Evolutionary conservation across 1,140 invertebrate genomes (phyloP).

Genomic region (Neotoxoptera formosana): DNA sequence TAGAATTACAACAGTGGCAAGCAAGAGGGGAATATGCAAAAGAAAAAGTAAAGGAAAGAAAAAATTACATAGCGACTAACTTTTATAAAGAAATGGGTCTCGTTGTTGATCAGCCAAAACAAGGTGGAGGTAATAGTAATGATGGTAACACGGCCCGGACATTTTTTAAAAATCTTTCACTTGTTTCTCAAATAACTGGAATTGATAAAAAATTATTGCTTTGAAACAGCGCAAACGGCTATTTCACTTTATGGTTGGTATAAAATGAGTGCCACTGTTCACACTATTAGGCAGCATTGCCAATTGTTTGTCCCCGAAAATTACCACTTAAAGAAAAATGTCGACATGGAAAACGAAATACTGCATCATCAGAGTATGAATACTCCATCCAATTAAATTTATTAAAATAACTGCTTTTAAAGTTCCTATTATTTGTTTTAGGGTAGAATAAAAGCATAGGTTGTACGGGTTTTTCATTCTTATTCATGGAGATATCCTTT

Average conservation of each 20-base stretch:
- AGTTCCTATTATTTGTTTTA: conserved; percentile 9
- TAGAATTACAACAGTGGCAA: not conserved
- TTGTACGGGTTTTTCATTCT: conserved; percentile 5
- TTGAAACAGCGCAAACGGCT: conserved; percentile 61
- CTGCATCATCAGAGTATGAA: conserved; percentile 2
- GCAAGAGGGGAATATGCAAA: not conserved
- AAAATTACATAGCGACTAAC: not conserved
- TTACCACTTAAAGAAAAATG: not conserved
- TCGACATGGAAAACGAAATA: conserved; percentile 11
- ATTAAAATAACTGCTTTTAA: not conserved
- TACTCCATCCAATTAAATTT: conserved; percentile 14
- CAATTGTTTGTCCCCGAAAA: not conserved
- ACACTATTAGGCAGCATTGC: not conserved
- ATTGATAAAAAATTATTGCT: conserved; percentile 62
- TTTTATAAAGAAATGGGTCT: conserved; percentile 54
- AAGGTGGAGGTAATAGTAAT: conserved; percentile 63
- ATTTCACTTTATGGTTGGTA: conserved; percentile 53
- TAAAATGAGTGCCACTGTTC: conserved; percentile 13
- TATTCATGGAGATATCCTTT: conserved; percentile 2
- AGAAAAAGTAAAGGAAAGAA: not conserved
- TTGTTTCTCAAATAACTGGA: conserved; percentile 62
- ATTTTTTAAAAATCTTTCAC: conserved; percentile 61
- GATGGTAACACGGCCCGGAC: conserved; percentile 64
- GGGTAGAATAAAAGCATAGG: conserved; percentile 3
- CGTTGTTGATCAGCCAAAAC: conserved; percentile 63